A percentile compares a stretch with the other conserved stretches of the same genome.
Conservation (phyloP, 2,113 vertebrate species). For the Reinhardtius hippoglossoides region DNA sequence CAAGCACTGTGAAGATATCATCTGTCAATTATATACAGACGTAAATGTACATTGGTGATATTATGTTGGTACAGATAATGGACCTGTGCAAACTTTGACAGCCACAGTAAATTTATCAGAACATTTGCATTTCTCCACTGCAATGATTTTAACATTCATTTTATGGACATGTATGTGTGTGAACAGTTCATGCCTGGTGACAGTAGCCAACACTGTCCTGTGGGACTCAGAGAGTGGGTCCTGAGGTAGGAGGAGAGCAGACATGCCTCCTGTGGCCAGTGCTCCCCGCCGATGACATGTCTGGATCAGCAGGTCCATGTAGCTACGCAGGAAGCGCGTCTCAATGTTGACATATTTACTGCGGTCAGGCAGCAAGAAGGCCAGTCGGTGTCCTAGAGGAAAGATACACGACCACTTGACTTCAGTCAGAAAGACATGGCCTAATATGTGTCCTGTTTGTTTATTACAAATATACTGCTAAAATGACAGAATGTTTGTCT, state of each 20-base stretch:
- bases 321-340: conserved; percentile 82
- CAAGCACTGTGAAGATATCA: not conserved
- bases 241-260: conserved; percentile 76
- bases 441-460: not conserved
- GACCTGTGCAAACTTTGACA: too few species aligned
- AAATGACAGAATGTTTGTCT: conserved; percentile 14
- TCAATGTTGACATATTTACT: conserved; percentile 88
- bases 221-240: conserved; percentile 56
- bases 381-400: conserved; percentile 65
- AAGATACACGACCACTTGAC: not conserved
- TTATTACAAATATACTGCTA: too few species aligned
- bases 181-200: conserved; percentile 71
- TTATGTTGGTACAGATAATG: too few species aligned
- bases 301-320: conserved; percentile 82
- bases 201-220: conserved; percentile 71
- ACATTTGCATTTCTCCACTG: too few species aligned
- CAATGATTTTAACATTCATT: too few species aligned
- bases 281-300: conserved; percentile 76
- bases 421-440: not conserved
- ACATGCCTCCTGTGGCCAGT: conserved; percentile 84
- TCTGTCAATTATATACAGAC: not conserved
- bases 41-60: too few species aligned
- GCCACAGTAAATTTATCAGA: too few species aligned
- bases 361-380: conserved; percentile 85
- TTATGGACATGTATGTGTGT: not conserved